Evolutionary conservation across 2,888 invertebrate genomes (phyloP).

Genomic region (Leptinotarsa rubiginosa): DNA sequence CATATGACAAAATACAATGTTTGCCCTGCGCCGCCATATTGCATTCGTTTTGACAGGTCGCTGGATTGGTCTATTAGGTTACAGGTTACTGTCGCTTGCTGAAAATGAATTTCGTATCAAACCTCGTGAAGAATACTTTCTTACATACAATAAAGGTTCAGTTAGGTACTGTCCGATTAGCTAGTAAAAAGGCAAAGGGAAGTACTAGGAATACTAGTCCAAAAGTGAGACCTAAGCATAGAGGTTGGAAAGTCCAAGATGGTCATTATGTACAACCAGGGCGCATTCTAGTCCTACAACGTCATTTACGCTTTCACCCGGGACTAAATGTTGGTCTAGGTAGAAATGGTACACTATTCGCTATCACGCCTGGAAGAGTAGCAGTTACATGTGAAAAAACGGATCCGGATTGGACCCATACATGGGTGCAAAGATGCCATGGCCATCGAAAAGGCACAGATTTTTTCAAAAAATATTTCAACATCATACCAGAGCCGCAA

Average conservation of each 20-base stretch:
- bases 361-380: conserved; percentile 83
- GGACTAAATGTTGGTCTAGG: conserved; percentile 86
- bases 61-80: too few relatives aligned
- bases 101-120: conserved; percentile 18
- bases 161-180: conserved; percentile 65
- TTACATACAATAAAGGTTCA: conserved; percentile 11
- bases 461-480: conserved; percentile 87
- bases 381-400: conserved; percentile 84
- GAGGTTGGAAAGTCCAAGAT: conserved; percentile 83
- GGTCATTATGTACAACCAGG: conserved; percentile 75
- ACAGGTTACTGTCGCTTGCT: too few relatives aligned
- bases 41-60: too few relatives aligned
- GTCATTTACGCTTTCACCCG: conserved; percentile 80
- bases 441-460: conserved; percentile 73
- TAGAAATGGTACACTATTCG: conserved; percentile 82
- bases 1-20: too few relatives aligned
- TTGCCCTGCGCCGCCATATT: too few relatives aligned
- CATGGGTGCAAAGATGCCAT: conserved; percentile 78
- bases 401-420: conserved; percentile 82
- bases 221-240: conserved; percentile 78
- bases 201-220: conserved; percentile 78
- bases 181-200: conserved; percentile 81
- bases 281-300: conserved; percentile 77
- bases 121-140: conserved; percentile 10
- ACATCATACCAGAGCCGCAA: conserved; percentile 83